Conservation (phyloP, 2,113 vertebrate species). For the Zeus faber region DNA sequence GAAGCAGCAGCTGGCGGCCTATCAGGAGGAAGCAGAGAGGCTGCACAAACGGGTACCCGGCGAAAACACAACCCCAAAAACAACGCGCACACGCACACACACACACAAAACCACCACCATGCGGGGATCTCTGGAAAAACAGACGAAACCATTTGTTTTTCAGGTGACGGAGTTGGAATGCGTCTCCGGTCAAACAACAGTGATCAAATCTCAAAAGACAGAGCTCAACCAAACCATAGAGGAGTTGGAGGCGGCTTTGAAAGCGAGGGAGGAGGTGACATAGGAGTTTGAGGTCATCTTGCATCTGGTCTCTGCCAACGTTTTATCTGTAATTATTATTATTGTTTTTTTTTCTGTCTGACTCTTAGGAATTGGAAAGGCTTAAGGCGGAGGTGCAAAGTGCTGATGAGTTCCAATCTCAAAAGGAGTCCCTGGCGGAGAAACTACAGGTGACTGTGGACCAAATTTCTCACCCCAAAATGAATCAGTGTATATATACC, state of each 20-base stretch:
- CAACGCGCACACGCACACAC: background rate
- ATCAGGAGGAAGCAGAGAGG: conserved; percentile 95
- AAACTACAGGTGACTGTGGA: conserved; percentile 83
- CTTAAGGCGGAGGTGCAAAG: conserved; percentile 91
- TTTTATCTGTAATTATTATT: background rate
- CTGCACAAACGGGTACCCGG: conserved; percentile 87
- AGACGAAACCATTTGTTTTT: conserved; percentile 5
- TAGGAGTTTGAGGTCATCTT: background rate
- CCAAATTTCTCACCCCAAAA: too few relatives aligned
- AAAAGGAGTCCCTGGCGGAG: conserved; percentile 85
- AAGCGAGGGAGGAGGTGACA: conserved; percentile 91
- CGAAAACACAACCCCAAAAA: background rate
- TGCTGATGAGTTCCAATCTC: conserved; percentile 84
- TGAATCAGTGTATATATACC: too few relatives aligned
- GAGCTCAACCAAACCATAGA: conserved; percentile 96
- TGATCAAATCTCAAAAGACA: conserved; percentile 90
- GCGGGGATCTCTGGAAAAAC: conserved; percentile 18
- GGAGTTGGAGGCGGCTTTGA: conserved; percentile 86
- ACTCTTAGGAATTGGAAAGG: conserved; percentile 87
- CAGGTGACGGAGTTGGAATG: conserved; percentile 98
- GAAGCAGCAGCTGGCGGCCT: conserved; percentile 95
- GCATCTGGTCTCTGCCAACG: too few relatives aligned
- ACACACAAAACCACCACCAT: background rate
- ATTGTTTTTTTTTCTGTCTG: background rate
- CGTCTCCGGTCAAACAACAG: conserved; percentile 90